phyloP scores from a whole-genome alignment of 2,888 invertebrate species.

The Andrena hattorfiana region DNA sequence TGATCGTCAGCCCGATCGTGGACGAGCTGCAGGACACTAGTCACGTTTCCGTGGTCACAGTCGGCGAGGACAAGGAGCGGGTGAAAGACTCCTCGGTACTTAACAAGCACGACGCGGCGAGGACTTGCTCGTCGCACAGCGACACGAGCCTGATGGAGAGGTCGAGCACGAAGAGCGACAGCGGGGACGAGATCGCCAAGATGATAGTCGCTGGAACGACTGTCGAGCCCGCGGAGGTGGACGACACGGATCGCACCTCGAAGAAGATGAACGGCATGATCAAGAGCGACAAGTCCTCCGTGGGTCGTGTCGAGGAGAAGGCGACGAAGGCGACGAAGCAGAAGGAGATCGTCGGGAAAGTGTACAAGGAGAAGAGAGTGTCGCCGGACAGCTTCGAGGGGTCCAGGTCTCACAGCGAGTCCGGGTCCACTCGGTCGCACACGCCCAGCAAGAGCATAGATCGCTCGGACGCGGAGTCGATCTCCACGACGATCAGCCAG shows the following conservation, averaged over 20 bases:
- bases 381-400: conserved; percentile 89
- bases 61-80: conserved; percentile 92
- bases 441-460: conserved; percentile 86
- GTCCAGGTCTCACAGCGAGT: conserved; percentile 90
- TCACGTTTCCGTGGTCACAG: conserved; percentile 96
- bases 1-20: conserved; percentile 91
- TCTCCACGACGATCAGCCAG: conserved; percentile 92
- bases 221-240: conserved; percentile 79
- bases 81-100: conserved; percentile 89
- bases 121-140: conserved; percentile 79
- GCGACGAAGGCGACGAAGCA: conserved; percentile 73
- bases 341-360: conserved; percentile 65
- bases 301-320: conserved; percentile 81
- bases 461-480: conserved; percentile 93
- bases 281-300: conserved; percentile 74
- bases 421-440: conserved; percentile 90
- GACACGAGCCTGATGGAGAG: conserved; percentile 75
- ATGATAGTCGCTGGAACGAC: conserved; percentile 85
- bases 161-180: conserved; percentile 77
- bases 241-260: conserved; percentile 68
- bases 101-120: conserved; percentile 66
- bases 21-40: conserved; percentile 90
- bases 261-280: conserved; percentile 86
- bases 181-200: conserved; percentile 83
- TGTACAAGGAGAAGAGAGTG: conserved; percentile 82